Base-by-base conservation (phyloP, 2,888 invertebrate species). In the Latrodectus elegans region DNA sequence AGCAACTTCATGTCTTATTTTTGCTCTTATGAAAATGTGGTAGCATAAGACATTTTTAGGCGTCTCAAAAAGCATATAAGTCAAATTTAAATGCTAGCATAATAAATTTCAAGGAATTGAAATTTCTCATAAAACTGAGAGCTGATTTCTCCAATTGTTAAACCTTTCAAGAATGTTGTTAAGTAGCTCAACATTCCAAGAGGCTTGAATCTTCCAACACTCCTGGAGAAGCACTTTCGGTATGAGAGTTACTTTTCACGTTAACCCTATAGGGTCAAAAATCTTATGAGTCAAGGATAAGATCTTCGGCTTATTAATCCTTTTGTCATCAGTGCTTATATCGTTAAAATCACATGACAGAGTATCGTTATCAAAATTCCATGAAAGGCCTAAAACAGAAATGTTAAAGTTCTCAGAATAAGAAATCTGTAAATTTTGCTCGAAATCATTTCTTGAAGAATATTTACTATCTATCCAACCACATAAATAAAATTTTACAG, bases 171-270 rank as follows among this genome's bases (percentile, higher is more conserved):
- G 60, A 8, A 26, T 38, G 22, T 75, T 26, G 12, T 55, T 14
- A 9, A 38, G 38, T 9, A 75, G n/a, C 26, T 17, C 8, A 55
- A 26, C 55, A 14, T 75, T 8, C 60, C 26, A 60, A 4, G 60
- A 75, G 4, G 22, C 22, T 22, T 22, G 22, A 22, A 22, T 22
- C 22, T 22, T 22, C 22, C 22, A 22, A 22, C 1, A 76, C 1
- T 76, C n/a, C n/a, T 64, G 74, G 22, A 75, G 49, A 55, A 75
- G 10, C 14, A 75, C 12, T 75, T 75, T 75, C 1, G 17, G 60
- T 9, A 22, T 60, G 11, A 64, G 26, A 26, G 22, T 22, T 22
- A 64, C 26, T 9, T 26, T 12, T 15, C 74, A 75, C 17, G 74
- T 17, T 38, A 38, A 22, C 15, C 64, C 74, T 15, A 60, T 60